Evolutionary conservation across 2,113 vertebrate species (phyloP).

Genomic region (Cyanistes caeruleus): DNA sequence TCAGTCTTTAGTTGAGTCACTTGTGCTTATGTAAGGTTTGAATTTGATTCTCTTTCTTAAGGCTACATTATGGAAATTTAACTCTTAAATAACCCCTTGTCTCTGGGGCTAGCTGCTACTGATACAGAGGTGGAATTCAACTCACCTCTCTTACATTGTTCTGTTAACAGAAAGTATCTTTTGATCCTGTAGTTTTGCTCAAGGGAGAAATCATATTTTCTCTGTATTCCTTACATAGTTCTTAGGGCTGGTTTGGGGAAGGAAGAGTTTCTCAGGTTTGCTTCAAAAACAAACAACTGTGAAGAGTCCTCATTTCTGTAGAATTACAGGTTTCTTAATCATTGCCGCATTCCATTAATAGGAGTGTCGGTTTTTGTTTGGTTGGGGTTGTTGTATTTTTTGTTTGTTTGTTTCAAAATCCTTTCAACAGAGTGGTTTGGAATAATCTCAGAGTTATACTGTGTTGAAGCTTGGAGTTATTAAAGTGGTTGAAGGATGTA

Average conservation of each 20-base stretch:
- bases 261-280: background rate
- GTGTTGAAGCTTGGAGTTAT: background rate
- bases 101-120: slow-evolving; percentile 6
- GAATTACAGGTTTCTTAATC: background rate
- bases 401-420: background rate
- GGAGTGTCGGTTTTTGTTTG: background rate
- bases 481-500: slow-evolving; percentile 66
- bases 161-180: background rate
- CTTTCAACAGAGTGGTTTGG: background rate
- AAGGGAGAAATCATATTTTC: background rate
- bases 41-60: slow-evolving; percentile 23
- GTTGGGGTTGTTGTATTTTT: background rate
- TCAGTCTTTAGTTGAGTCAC: slow-evolving; percentile 54
- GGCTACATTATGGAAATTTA: slow-evolving; percentile 42
- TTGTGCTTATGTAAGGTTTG: slow-evolving; percentile 46
- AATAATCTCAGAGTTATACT: background rate
- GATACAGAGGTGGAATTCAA: background rate
- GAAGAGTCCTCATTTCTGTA: background rate
- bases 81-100: slow-evolving; percentile 39
- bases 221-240: background rate
- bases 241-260: background rate
- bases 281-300: background rate
- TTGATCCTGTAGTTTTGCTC: background rate
- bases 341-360: background rate
- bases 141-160: background rate